Evolutionary conservation across 2,797 vertebrate species (phyloP), one percentile per base, ranked within the genome.

Genomic region (Coranthus polyacanthus): DNA sequence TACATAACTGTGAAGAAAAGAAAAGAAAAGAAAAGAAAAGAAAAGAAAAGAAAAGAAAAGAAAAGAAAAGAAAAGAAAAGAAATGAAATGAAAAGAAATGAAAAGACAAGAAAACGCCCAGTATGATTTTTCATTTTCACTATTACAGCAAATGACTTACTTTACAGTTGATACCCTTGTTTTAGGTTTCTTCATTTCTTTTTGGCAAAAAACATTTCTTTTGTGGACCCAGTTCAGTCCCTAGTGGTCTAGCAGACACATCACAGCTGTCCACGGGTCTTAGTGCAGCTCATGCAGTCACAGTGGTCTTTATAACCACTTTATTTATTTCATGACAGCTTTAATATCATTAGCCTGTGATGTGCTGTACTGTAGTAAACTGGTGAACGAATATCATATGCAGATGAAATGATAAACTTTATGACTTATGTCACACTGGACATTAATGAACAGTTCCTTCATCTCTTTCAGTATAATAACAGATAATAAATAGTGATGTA

Each of bases 141-240:
- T 43, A 1, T 20, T 4, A 18, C 2, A 12, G 12, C 1, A n/a
- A n/a, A n/a, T n/a, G n/a, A n/a, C n/a, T n/a, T n/a, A n/a, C n/a
- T n/a, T n/a, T n/a, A n/a, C n/a, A n/a, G n/a, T n/a, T n/a, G n/a
- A n/a, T 21, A 13, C 8, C 4, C 8, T 17, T 12, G 12, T 36
- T 42, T 70, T 10, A 1, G n/a, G 29, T 13, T 36, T 17, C 29
- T 22, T 0, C 1, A 12, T 52, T 24, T n/a, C 0, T 49, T 71
- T 82, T 66, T 43, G 13, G 9, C 22, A 38, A 72, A 36, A 44
- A 44, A 12, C 9, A 12, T 36, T 59, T 41, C 21, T 74, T 83
- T 68, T 56, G 63, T 88, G 87, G 90, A 83, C 36, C 47, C 81
- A 89, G 91, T 66, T 94, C 86, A 92, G 90, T 91, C 91, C 79